Base-by-base conservation (phyloP, 2,888 invertebrate species). In the Nomada goodeniana region DNA sequence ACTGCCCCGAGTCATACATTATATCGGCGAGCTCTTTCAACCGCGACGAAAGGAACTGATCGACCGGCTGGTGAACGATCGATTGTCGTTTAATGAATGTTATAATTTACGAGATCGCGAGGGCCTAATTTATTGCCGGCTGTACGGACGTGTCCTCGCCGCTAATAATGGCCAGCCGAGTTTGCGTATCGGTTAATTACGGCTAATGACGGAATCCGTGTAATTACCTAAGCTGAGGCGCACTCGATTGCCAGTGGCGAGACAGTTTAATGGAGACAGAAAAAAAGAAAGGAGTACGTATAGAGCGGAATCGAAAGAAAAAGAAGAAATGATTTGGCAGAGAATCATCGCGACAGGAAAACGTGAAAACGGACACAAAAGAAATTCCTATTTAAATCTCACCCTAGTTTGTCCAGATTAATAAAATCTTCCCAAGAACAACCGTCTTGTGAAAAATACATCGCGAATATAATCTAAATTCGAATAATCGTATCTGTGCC, bases 41-140 rank as follows among this genome's bases (percentile, higher is more conserved):
- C 67, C 82, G 73, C 74, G 72, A 77, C 76, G 77, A 74, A 70
- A 81, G 76, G 72, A 73, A 85, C 67, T 53, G 72, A 73, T 82
- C 73, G 72, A 23, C 57, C 68, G 65, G 59, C 53, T 52, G 42
- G 44, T 53, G 77, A 74, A 53, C 64, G 64, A 69, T 69, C 83
- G 86, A 86, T 82, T 77, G 79, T 76, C 86, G 68, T 84, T 71
- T 86, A 83, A 79, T 70, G 70, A 77, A 77, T 50, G 75, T 76
- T 83, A 60, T 73, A 86, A 83, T 77, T 83, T 80, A 81, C 82
- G 73, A 80, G 76, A 50, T 26, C 65, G 59, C 23, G 50, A 44
- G 69, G 36, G 42, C 60, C 70, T 72, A 81, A 79, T 83, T 80
- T 80, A 86, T 86, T 57, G 65, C 15, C 44, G 2, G 29, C n/a